Evolutionary conservation across 1,140 invertebrate genomes (phyloP).

Genomic region (Wiebesia pumilae): DNA sequence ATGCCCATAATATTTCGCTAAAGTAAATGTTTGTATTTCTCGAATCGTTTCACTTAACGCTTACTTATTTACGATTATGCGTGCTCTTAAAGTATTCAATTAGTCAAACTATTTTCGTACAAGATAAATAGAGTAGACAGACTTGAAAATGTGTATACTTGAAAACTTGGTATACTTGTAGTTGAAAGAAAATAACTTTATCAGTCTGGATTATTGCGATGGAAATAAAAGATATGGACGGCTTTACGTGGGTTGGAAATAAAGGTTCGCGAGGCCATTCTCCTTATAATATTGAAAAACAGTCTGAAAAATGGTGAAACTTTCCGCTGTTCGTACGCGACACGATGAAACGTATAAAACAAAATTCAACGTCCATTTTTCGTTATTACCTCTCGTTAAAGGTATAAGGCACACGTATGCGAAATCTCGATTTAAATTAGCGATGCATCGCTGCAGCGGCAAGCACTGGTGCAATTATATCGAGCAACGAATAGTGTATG

Average conservation of each 20-base stretch:
- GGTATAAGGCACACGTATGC: too few species aligned
- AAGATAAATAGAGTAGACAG: neutral
- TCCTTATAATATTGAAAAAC: neutral
- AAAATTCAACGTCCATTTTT: too few species aligned
- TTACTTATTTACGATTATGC: neutral
- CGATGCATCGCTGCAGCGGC: too few species aligned
- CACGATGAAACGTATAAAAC: too few species aligned
- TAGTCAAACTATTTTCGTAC: neutral
- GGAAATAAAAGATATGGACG: neutral
- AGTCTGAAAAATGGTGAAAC: neutral
- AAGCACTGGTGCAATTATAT: constrained; percentile 6
- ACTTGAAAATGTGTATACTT: neutral
- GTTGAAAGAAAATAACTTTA: neutral
- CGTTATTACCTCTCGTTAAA: too few species aligned
- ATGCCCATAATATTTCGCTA: neutral
- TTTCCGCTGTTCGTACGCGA: neutral
- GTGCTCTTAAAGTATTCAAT: neutral
- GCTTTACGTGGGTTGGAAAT: neutral
- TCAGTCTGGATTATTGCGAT: neutral
- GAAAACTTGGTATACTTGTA: neutral
- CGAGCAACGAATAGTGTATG: constrained; percentile 18
- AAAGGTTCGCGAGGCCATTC: neutral
- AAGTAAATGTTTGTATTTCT: neutral
- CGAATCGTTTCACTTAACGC: neutral
- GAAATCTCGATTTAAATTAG: too few species aligned